Base-by-base conservation (phyloP, 2,888 invertebrate species). In the Drosophila cognata region DNA sequence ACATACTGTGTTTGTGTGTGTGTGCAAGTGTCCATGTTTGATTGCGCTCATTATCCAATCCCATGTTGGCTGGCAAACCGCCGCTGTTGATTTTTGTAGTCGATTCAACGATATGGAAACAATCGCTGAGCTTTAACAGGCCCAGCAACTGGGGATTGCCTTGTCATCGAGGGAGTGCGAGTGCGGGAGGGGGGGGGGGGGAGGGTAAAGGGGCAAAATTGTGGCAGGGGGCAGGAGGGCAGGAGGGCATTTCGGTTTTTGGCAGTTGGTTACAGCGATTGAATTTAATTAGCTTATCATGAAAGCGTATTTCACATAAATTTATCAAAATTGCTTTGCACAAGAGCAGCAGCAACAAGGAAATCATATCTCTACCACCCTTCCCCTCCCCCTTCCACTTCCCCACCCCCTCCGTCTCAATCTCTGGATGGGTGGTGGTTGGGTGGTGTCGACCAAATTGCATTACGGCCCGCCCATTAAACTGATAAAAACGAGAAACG, bases 221-320 rank as follows among this genome's bases (percentile, higher is more conserved):
- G 43, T 21, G 43, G 21, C 43, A 21, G 43, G 21, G n/a, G 38
- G 38, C n/a, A 4, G 8, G 18, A 8, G 38, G 41, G 21, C 4
- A n/a, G 63, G 36, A 46, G 57, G 60, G 61, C 53, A 66, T 74
- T 85, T 89, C 58, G 90, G 89, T 85, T 85, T 87, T 88, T 79
- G 88, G 85, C 67, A 88, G 88, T 82, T 85, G 90, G 85, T 85
- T 89, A 89, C 85, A 85, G 88, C 90, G 88, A 89, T 89, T 87
- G 89, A 87, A 87, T 89, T 89, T 89, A 87, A 87, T 87, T 89
- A 87, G 86, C 86, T 87, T 87, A 87, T 87, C 89, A 89, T 89
- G 90, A 89, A 87, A 87, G 86, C 89, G 88, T 89, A 87, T 87
- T 87, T 85, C 88, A 77, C 89, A 87, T 89, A 87, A 87, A 87